Percentiles rank a stretch among this genome's conserved stretches.
Evolutionary conservation across 2,797 vertebrate genomes (phyloP).

Genomic region (Sarcoramphus papa): DNA sequence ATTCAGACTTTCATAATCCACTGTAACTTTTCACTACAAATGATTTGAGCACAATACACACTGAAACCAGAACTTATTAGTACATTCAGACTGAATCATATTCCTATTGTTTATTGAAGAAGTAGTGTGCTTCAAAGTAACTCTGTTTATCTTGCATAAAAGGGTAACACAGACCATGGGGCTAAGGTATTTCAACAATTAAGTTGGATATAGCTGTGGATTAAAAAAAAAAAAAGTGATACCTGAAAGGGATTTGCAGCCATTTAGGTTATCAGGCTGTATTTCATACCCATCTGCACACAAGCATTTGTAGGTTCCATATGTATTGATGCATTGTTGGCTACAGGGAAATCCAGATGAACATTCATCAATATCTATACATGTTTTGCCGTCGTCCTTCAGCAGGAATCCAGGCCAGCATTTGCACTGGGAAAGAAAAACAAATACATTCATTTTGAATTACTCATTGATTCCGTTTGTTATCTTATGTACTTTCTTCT

Average conservation of each 20-base stretch:
- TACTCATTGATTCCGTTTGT: neutral
- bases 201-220: neutral
- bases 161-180: neutral
- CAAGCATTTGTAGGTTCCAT: conserved; percentile 92
- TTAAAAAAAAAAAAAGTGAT: neutral
- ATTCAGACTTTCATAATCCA: neutral
- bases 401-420: conserved; percentile 97
- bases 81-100: neutral
- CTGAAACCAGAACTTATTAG: neutral
- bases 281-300: conserved; percentile 92
- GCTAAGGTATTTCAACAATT: neutral
- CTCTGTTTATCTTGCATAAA: neutral
- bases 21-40: neutral
- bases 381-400: conserved; percentile 95
- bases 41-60: neutral
- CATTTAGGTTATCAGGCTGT: conserved; percentile 84
- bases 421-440: conserved; percentile 84
- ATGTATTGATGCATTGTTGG: conserved; percentile 96
- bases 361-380: conserved; percentile 93
- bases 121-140: neutral
- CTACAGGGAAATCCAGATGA: conserved; percentile 91
- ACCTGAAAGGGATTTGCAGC: conserved; percentile 95
- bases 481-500: neutral
- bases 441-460: neutral
- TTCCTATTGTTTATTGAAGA: neutral